Conservation (phyloP, 1,140 invertebrate genomes). For the Bombus consobrinus region DNA sequence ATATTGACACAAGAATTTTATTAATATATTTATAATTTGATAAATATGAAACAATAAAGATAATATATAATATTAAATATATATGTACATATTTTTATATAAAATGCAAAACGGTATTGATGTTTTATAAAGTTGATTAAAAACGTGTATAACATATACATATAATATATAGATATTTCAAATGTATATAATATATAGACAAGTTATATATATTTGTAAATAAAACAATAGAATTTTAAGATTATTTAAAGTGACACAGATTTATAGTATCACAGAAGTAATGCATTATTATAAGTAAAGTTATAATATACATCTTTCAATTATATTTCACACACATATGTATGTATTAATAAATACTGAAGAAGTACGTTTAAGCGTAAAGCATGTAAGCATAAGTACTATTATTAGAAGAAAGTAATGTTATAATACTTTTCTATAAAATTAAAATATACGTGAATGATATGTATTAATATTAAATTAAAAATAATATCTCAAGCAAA, state of each 20-base stretch:
- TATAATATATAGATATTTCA: slow-evolving; percentile 13
- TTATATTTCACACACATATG: background rate
- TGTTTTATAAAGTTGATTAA: slow-evolving; percentile 29
- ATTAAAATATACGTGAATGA: background rate
- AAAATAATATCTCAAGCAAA: background rate
- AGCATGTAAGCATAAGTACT: slow-evolving; percentile 25
- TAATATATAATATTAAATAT: background rate
- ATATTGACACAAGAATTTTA: background rate
- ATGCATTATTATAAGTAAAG: background rate
- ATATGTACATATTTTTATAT: background rate
- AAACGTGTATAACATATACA: slow-evolving; percentile 16
- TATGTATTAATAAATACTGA: slow-evolving; percentile 16
- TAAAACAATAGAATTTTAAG: slow-evolving; percentile 12
- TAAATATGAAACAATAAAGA: background rate
- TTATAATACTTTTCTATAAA: slow-evolving; percentile 16
- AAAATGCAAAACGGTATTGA: background rate
- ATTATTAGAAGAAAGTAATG: background rate
- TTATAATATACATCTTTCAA: background rate
- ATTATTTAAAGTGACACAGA: slow-evolving; percentile 3
- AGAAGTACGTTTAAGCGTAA: slow-evolving; percentile 15
- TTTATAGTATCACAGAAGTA: slow-evolving; percentile 38
- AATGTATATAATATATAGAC: background rate
- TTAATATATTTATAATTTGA: background rate
- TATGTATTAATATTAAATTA: background rate
- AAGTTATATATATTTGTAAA: background rate